phyloP scores from a whole-genome alignment of 2,888 invertebrate species.

The Drosophila prolongata region DNA sequence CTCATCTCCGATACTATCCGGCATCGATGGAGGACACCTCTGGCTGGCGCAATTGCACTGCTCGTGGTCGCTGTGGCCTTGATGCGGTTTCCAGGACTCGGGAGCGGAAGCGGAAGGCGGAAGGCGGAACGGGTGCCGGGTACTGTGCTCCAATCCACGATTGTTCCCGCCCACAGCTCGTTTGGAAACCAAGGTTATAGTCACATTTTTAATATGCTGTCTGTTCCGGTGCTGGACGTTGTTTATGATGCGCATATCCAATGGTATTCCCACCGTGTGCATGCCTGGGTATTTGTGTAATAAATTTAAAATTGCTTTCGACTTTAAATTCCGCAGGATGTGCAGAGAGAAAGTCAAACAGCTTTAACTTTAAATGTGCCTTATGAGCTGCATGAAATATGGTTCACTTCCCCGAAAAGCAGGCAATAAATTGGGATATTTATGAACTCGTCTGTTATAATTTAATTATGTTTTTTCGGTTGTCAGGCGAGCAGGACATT shows the following conservation, averaged over 20 bases:
- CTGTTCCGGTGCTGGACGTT: conserved; percentile 46
- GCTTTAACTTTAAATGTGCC: conserved; percentile 15
- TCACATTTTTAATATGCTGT: conserved; percentile 68
- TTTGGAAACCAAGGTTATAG: conserved; percentile 69
- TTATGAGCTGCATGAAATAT: conserved; percentile 24
- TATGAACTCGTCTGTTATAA: conserved; percentile 14
- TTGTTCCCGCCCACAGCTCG: neutral
- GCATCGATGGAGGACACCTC: conserved; percentile 9
- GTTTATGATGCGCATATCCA: conserved; percentile 65
- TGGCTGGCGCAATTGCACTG: conserved; percentile 11
- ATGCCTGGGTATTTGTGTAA: conserved; percentile 28
- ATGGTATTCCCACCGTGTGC: conserved; percentile 22
- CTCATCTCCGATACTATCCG: neutral
- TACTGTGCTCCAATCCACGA: neutral
- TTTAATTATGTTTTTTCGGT: conserved; percentile 8
- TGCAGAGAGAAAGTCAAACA: conserved; percentile 1
- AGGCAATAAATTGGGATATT: conserved; percentile 25
- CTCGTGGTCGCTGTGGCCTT: conserved; percentile 43
- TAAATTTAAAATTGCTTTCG: conserved; percentile 45
- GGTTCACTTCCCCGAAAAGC: conserved; percentile 2
- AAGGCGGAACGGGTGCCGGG: conserved; percentile 5
- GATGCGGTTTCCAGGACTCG: conserved; percentile 34
- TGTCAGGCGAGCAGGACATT: neutral
- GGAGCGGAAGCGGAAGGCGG: conserved; percentile 7
- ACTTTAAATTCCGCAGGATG: conserved; percentile 27